Percentiles rank a stretch among this genome's conserved stretches.
phyloP scores from a whole-genome alignment of 2,113 vertebrate species.

The Regulus satrapa region DNA sequence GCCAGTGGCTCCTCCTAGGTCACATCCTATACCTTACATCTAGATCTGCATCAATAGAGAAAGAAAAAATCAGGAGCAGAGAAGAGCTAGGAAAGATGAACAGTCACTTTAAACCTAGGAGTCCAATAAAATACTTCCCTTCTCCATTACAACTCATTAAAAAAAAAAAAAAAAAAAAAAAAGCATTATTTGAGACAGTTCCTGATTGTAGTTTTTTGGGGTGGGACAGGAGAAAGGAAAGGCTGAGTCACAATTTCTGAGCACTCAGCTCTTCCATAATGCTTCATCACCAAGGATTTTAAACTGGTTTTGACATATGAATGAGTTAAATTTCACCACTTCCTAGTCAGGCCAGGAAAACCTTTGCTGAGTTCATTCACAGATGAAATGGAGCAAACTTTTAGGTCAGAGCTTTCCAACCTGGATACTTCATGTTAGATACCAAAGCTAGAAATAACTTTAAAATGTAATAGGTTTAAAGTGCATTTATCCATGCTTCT shows the following conservation, averaged over 20 bases:
- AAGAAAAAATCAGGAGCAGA: background rate
- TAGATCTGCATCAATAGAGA: background rate
- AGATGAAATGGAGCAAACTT: constrained; percentile 23
- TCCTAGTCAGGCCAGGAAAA: constrained; percentile 24
- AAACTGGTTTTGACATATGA: background rate
- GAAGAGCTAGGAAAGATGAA: background rate
- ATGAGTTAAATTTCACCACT: constrained; percentile 50
- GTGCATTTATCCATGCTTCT: background rate
- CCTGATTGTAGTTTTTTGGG: background rate
- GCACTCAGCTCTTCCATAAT: constrained; percentile 3
- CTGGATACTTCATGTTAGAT: background rate
- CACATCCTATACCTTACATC: background rate
- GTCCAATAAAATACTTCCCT: background rate
- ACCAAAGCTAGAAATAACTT: background rate
- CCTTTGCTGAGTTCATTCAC: constrained; percentile 24
- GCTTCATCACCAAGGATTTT: background rate
- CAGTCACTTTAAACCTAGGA: background rate
- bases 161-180: background rate
- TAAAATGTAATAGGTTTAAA: background rate
- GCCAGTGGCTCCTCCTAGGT: background rate
- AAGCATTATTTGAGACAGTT: background rate
- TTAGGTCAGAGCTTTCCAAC: constrained; percentile 34
- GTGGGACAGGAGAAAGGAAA: background rate
- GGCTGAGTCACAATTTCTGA: constrained; percentile 43
- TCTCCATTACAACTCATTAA: background rate